Base-by-base conservation (phyloP, 2,113 vertebrate species). In the Notechis scutatus region DNA sequence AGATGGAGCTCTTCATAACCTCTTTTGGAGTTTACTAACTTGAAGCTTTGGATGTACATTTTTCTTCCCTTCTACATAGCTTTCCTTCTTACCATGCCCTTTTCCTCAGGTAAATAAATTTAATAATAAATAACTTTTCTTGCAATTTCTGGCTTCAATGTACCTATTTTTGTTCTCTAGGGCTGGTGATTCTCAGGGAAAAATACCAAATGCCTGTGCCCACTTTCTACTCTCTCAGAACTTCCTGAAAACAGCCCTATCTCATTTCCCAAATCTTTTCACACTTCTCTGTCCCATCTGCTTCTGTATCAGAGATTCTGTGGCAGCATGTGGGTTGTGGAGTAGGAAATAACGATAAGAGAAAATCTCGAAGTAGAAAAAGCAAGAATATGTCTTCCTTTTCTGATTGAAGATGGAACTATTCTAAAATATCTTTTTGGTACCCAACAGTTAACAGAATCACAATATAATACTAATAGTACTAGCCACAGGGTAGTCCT, bases 21-120 rank as follows among this genome's bases (percentile, higher is more conserved):
- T 50, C 55, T 52, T 52, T 50, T 86, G 26, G 26, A 87, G 59
- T 39, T 87, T 47, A 7, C 55, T 21, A 34, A 59, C 91, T 87
- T 59, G 55, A 45, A 87, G 89, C n/a, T 42, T 54, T 50, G 87
- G 81, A 50, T 94, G 59, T 39, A 52, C 92, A 93, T 90, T 69
- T 47, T 39, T 21, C 88, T 47, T 93, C 56, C 69, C 85, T 5
- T 64, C 26, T 10, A 39, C 12, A 3, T 12, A 90, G 45, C 61
- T 93, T 54, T 55, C 39, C 34, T 54, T 0, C 89, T 45, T 7
- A 21, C 91, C 87, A 10, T 69, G 69, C 91, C 2, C 42, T 21
- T 20, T n/a, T 52, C 23, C 64, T 34, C 15, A 21, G 34, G 18
- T 21, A 81, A 42, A 81, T 81, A 81, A 42, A 42, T 81, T 8